Base-by-base conservation (phyloP, 2,797 vertebrate species). In the Anas georgica region DNA sequence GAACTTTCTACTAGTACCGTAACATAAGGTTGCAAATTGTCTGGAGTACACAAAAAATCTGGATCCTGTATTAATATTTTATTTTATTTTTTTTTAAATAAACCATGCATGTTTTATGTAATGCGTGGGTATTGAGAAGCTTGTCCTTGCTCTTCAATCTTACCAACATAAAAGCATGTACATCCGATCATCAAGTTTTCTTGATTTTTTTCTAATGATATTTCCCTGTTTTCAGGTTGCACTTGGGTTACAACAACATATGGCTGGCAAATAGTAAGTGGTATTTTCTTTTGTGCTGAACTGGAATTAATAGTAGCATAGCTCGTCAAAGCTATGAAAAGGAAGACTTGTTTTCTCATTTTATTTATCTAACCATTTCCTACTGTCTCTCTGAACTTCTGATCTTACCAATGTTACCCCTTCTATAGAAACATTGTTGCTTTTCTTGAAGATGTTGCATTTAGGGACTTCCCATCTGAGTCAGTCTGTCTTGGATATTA, bases 81-180 rank as follows among this genome's bases (percentile, higher is more conserved):
- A 13, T 23, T 48, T n/a, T 6, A 22, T 29, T 58, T 39, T 4
- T 7, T 26, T 17, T 22, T 23, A 11, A 22, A 4, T 39, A 39
- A 39, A 3, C 20, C 2, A 0, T 20, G 17, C 4, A 1, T 10
- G 7, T 81, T 35, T 23, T 41, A 3, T 70, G 13, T 55, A 18
- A 39, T 1, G 2, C 0, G 1, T 43, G 28, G 25, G 1, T 69
- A 31, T 73, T 7, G 5, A 45, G 50, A 69, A 82, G 62, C 8
- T 22, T 63, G 35, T 50, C 23, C 22, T 46, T 81, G 58, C 23
- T 43, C 6, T 81, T 88, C 18, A 48, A 0, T n/a, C 46, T 46
- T 73, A 33, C 23, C 31, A 37, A 0, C 5, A 1, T 68, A 13
- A 10, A 12, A 14, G 2, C 0, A 0, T 46, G 20, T 50, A 7